Evolutionary conservation across 2,888 invertebrate genomes (phyloP).

Genomic region (Anarsia innoxiella): DNA sequence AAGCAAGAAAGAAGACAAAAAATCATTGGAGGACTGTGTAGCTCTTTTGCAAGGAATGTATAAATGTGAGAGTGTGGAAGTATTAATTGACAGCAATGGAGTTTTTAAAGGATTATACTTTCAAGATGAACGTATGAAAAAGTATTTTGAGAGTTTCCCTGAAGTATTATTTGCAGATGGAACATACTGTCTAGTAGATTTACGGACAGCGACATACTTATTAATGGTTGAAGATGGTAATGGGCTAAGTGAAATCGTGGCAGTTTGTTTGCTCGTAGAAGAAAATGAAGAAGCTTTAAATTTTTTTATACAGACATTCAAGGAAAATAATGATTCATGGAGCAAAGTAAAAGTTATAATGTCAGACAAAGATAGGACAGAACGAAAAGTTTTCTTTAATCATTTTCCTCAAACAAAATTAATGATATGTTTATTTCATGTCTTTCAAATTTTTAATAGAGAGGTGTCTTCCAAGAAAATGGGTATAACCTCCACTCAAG

Average conservation of each 20-base stretch:
- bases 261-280: not conserved
- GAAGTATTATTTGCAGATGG: conserved; percentile 1
- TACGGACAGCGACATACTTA: not conserved
- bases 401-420: conserved; percentile 1
- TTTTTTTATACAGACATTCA: conserved; percentile 1
- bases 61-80: not conserved
- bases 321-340: not conserved
- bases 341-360: not conserved
- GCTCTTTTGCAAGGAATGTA: not conserved
- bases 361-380: conserved; percentile 1
- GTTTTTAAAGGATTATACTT: not conserved
- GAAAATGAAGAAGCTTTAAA: conserved; percentile 4
- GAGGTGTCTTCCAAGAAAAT: not conserved
- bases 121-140: not conserved
- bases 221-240: not conserved
- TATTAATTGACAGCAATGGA: not conserved
- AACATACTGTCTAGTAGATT: not conserved
- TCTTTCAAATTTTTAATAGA: conserved; percentile 4
- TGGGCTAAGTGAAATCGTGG: not conserved
- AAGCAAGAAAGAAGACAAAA: not conserved
- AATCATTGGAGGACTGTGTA: not conserved
- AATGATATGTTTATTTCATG: conserved; percentile 2
- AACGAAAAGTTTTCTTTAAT: not conserved
- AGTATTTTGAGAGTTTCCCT: not conserved
- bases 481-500: not conserved